Base-by-base conservation (phyloP, 1,140 invertebrate species). In the Leptopilina clavipes region DNA sequence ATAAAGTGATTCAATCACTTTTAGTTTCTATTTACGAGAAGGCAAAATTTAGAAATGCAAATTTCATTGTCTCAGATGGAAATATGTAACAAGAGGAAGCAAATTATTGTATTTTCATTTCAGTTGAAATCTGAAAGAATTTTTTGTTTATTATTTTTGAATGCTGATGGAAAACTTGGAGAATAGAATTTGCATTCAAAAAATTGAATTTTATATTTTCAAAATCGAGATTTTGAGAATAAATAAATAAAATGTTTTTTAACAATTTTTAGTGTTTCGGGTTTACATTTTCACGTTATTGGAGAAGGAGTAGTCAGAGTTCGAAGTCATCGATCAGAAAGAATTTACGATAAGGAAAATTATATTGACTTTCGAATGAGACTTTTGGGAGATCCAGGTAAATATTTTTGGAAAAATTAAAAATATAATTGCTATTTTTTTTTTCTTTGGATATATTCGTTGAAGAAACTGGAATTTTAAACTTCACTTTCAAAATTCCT, bases 311-410 rank as follows among this genome's bases (percentile, higher is more conserved):
- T 98, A 48, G 96, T 98, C 2, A 91, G 95, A 78, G 92, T 97
- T 9, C 92, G 94, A 43, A 95, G 95, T 44, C 93, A 94, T 48
- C 92, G 96, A 9, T 94, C 96, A 85, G 96, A 97, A 80, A 92
- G 95, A 81, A 93, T 96, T 5, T 96, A 95, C 88, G 97, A 98
- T 87, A 95, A 95, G 87, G 97, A 98, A 89, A 98, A 97, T 87
- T 98, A 98, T 87, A 98, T 98, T 80, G 97, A 98, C 89, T 98
- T 98, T 89, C 93, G 97, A 78, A 98, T 98, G 96, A 92, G 96
- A 85, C 91, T 98, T 6, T 91, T 98, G 2, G 97, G 97, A 65
- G 97, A 98, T 91, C 94, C 95, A 91, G 95, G 96, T 96, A 92
- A 89, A 22, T 22, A 3, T 56, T 56, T 72, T 44, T 79, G 18